Percentiles rank a stretch among this genome's conserved stretches.
Conservation (phyloP, 2,113 vertebrate genomes). For the Corythornis madagascariensis region DNA sequence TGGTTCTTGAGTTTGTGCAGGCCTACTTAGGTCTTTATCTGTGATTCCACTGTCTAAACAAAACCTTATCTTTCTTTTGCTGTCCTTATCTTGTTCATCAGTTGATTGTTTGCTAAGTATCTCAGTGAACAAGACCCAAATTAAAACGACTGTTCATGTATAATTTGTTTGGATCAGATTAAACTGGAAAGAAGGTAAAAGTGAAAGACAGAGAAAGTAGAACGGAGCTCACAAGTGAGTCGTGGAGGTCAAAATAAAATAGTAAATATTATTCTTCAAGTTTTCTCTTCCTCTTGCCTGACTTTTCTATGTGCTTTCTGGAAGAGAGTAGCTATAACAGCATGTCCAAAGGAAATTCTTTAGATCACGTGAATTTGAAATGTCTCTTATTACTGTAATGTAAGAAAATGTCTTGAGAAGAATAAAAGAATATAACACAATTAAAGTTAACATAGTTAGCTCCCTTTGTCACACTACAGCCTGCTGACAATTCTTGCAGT, state of each 20-base stretch:
- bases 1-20: constrained; percentile 69
- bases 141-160: constrained; percentile 38
- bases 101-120: constrained; percentile 60
- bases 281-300: background rate
- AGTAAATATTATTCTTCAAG: background rate
- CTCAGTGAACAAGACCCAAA: constrained; percentile 49
- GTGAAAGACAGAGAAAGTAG: constrained; percentile 53
- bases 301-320: background rate
- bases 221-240: background rate
- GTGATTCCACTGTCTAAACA: constrained; percentile 50
- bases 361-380: background rate
- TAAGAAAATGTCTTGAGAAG: background rate
- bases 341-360: background rate
- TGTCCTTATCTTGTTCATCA: constrained; percentile 62
- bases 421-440: background rate
- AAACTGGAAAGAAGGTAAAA: constrained; percentile 62
- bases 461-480: background rate
- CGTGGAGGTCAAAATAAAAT: constrained; percentile 12
- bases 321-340: background rate
- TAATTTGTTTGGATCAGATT: constrained; percentile 70
- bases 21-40: constrained; percentile 48
- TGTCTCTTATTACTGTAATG: background rate
- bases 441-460: background rate
- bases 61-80: constrained; percentile 62
- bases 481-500: background rate